Evolutionary conservation across 2,888 invertebrate species (phyloP), one percentile per base, ranked within the genome.

Genomic region (Drosophila villosipedis): DNA sequence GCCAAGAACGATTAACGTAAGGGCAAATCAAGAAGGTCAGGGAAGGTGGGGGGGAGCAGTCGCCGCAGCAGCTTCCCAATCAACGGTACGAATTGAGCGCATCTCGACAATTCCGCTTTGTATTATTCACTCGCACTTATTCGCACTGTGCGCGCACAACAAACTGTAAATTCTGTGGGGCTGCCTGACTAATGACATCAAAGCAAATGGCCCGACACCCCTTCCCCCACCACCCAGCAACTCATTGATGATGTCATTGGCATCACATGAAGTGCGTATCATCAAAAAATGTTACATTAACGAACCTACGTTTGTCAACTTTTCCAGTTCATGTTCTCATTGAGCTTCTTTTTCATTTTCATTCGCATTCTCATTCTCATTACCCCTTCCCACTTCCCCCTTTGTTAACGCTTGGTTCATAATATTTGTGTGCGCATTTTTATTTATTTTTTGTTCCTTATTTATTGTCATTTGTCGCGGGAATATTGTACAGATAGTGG

Each of bases 201-300:
- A 79, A 73, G 78, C 75, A 41, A 71, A 65, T 72, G 19, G 16
- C n/a, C 54, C 39, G 33, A 22, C 19, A 12, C 28, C 35, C n/a
- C 14, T 12, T 10, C 41, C 43, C 35, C n/a, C 7, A 5, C 6
- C 28, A 3, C 4, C n/a, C n/a, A 14, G 4, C 47, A 28, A 9
- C 6, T 7, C 54, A 12, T 67, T 52, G 79, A 68, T 78, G 78
- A 78, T 78, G 80, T 78, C 78, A 78, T 79, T 75, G 76, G 65
- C 78, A 79, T 72, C 79, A 67, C 75, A 67, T 54, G 61, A 53
- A 78, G 74, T 74, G 74, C 71, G 75, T 71, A 68, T 71, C 64
- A 68, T 72, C 72, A 57, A 69, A 73, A 73, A 60, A 53, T 73
- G 49, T 73, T 53, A 73, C 69, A 77, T 69, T 73, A 73, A 50